Evolutionary conservation across 2,113 vertebrate species (phyloP).

Genomic region (Hydrolagus affinis): DNA sequence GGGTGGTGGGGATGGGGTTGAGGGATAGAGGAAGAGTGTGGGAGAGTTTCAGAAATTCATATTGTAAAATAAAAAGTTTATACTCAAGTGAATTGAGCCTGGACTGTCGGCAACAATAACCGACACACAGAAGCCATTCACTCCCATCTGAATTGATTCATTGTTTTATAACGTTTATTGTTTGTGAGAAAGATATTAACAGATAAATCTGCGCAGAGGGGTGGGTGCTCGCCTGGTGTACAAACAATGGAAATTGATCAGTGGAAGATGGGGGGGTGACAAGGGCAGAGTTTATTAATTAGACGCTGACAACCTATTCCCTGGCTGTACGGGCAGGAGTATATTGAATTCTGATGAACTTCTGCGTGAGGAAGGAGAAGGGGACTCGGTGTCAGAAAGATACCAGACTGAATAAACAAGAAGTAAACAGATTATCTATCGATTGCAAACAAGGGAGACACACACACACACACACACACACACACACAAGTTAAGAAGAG

Average conservation of each 20-base stretch:
- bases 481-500: neutral
- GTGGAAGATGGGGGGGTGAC: neutral
- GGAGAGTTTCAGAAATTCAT: too few relatives aligned
- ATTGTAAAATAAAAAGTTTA: too few relatives aligned
- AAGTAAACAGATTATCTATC: neutral
- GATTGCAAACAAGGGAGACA: neutral
- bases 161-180: neutral
- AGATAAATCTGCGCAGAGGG: neutral
- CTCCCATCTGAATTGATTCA: neutral
- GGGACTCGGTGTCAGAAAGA: neutral
- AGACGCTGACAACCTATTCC: neutral
- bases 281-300: slow-evolving; percentile 14
- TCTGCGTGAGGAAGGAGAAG: neutral
- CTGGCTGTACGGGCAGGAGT: neutral
- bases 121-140: neutral
- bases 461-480: too few relatives aligned
- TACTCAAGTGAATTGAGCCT: neutral
- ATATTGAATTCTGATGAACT: neutral
- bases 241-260: slow-evolving; percentile 25
- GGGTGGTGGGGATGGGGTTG: too few relatives aligned
- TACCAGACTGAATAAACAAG: neutral
- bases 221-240: neutral
- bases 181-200: slow-evolving; percentile 6
- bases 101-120: neutral
- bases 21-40: too few relatives aligned